Base-by-base conservation (phyloP, 2,797 vertebrate genomes). In the Selene dorsalis region DNA sequence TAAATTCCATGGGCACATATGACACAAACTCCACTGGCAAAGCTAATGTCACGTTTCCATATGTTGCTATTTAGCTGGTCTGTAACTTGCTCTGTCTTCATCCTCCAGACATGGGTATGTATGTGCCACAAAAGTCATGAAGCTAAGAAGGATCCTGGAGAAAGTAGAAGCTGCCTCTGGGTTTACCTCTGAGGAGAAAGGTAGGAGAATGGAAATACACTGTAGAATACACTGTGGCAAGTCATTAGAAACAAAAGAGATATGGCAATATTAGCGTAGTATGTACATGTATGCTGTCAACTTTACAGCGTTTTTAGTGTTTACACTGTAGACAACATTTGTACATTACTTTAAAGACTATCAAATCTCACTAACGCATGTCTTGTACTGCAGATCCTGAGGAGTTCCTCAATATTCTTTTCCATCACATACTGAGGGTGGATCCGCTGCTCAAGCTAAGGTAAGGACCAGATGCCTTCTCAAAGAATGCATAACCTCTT, bases 91-190 rank as follows among this genome's bases (percentile, higher is more conserved):
- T 38, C 0, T 1, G 18, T 67, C 17, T 83, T 48, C 75, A 28
- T 84, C 11, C 61, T 68, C 3, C 88, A 99, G 98, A 96, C 97
- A 97, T 0, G 98, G 98, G 57, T 99, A 99, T 69, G 97, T 99
- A 65, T 99, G 98, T 89, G 98, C 98, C 71, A 99, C 98, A 48
- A 99, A 99, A 95, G 97, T 99, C 89, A 99, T 99, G 98, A 99
- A 99, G 88, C 92, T 99, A 65, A 95, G 98, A 90, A 97, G 98
- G 90, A 98, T 99, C 84, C 94, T 99, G 90, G 98, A 99, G 92
- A 99, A 99, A 91, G 97, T 99, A 75, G 97, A 98, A 87, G 97
- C 98, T 63, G 97, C 97, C 0, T 98, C 98, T 82, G 98, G 98
- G 80, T 99, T 99, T 91, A 99, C 98, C 12, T 99, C 98, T 70